Base-by-base conservation (phyloP, 2,888 invertebrate genomes). In the Mythimna loreyi region DNA sequence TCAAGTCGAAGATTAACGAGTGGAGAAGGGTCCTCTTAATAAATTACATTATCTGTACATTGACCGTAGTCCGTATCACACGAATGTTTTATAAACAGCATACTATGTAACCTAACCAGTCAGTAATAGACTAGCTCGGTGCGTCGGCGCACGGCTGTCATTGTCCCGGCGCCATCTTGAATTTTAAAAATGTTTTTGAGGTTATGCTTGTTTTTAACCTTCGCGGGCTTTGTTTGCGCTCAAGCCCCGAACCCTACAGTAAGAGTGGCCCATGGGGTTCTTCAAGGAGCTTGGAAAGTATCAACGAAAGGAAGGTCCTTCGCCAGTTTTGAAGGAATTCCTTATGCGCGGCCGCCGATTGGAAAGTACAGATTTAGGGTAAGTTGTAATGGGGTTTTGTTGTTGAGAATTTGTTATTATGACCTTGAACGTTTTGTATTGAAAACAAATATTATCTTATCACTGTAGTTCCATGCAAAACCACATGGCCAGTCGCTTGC, bases 341-440 rank as follows among this genome's bases (percentile, higher is more conserved):
- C 97, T 0, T 97, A 97, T 82, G 97, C 97, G 0, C 89, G 96
- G 62, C 96, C 97, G 19, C 97, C 97, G 1, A 86, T 97, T 13
- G 97, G 97, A n/a, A 96, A 96, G 73, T 92, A 96, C 57, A 91
- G 97, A 82, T 97, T 97, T 87, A 94, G 96, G 89, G 96, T 96
- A 86, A 90, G 81, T 55, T 40, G 23, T 43, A 23, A 9, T 25
- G 16, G 30, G 16, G 8, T 40, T 13, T 0, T 21, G 4, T 19
- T 6, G 3, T 67, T 50, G 7, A 36, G 3, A 8, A 36, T 52
- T 43, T 23, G 8, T 70, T n/a, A n/a, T n/a, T n/a, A n/a, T n/a
- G n/a, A n/a, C n/a, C n/a, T n/a, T n/a, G n/a, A 28, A n/a, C n/a
- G 30, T 28, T n/a, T 53, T 53, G 2, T n/a, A 1, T 4, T 53